Evolutionary conservation across 2,113 vertebrate genomes (phyloP).

Genomic region (Phyllopteryx taeniolatus): DNA sequence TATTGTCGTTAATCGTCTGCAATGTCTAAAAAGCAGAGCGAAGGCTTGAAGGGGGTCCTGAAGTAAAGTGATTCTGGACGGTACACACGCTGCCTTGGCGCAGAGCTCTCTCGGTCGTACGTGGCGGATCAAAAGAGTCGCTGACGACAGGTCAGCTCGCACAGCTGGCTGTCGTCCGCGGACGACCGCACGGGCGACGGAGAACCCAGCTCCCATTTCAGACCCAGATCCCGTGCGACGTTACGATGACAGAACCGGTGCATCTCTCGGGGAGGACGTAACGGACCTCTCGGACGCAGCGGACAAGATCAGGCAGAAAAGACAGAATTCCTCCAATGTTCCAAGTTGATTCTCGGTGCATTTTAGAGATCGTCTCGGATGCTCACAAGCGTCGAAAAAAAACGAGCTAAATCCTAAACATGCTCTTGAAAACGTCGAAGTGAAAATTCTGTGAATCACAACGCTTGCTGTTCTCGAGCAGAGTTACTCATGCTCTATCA

Average conservation of each 20-base stretch:
- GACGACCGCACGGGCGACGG: too few relatives aligned
- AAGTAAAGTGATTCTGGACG: conserved; percentile 68
- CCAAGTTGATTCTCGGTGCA: conserved; percentile 23
- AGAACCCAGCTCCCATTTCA: conserved; percentile 51
- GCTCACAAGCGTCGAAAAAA: conserved; percentile 21
- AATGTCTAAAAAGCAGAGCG: conserved; percentile 68
- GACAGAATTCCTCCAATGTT: conserved; percentile 33
- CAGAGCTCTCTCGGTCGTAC: conserved; percentile 73
- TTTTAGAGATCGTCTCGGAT: conserved; percentile 17
- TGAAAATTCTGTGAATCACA: conserved; percentile 39
- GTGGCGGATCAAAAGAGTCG: conserved; percentile 68
- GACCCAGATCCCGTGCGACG: conserved; percentile 63
- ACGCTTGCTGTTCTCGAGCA: conserved; percentile 31
- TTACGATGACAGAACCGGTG: conserved; percentile 67
- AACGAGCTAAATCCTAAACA: conserved; percentile 19
- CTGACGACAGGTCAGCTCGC: conserved; percentile 63
- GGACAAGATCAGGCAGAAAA: conserved; percentile 28
- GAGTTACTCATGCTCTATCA: conserved; percentile 64
- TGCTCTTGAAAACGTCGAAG: conserved; percentile 16
- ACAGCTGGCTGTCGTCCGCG: conserved; percentile 64
- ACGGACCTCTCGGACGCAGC: conserved; percentile 54
- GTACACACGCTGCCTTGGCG: conserved; percentile 51
- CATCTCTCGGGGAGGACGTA: conserved; percentile 70
- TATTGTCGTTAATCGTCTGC: conserved; percentile 75
- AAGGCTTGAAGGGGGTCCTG: conserved; percentile 67